Evolutionary conservation across 1,140 invertebrate species (phyloP), one percentile per base, ranked within the genome.

Genomic region (Drosophila triauraria): DNA sequence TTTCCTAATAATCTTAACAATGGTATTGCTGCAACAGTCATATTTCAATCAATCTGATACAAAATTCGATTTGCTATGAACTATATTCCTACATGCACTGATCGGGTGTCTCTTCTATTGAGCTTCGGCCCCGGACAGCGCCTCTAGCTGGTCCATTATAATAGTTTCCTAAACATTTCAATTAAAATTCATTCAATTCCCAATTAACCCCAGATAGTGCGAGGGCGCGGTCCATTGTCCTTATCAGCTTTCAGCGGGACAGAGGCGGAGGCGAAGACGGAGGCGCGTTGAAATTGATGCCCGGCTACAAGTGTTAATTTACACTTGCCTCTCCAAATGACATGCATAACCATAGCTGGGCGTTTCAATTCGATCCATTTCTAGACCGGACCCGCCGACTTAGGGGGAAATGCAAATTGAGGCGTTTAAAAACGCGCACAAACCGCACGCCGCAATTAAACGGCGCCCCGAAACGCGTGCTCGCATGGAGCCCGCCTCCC

Each of bases 361-460:
- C 67, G 63, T 38, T 59, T 10, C 25, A 76, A 47, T 76, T 67
- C 53, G 20, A 54, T 76, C 75, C 77, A 84, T 80, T 80, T 60
- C 67, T 57, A 82, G 70, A 72, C 47, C 70, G 48, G 50, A 62
- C 51, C 72, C 50, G 25, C 43, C 30, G 17, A 54, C 50, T 54
- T 23, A 4, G 35, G 20, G 20, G 30, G 25, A 54, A 53, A 79
- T 82, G 78, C 70, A 54, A 69, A 78, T 72, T 78, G 62, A 82
- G 84, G 74, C 82, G 74, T 70, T 84, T 80, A 81, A 78, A 81
- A 60, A 53, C 78, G 78, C 80, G 46, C 20, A 25, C 27, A 56
- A 76, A 80, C 61, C 72, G 65, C 72, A 50, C 4, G 65, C 53
- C 32, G 64, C 80, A 72, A 86, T 88, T 88, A 86, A 87, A 77